Percentiles rank a stretch among this genome's conserved stretches.
These are phyloP conservation scores for Tricholaema leucomelas DNA, from an alignment of 2,113 vertebrate genomes.

Conservation along the genomic window DNA sequence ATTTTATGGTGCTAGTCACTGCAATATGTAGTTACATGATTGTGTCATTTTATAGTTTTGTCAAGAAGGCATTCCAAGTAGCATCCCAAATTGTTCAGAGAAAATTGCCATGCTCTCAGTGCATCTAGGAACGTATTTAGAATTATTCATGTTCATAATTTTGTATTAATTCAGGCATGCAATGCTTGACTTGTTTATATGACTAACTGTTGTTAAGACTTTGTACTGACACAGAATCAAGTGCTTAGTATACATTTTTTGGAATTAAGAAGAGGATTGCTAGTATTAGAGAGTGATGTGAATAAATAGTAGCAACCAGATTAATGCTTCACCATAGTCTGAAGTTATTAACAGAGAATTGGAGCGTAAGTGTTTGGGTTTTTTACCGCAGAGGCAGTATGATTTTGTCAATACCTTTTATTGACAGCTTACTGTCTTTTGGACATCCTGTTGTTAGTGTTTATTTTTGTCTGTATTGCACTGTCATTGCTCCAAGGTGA, in stretches of 20 bases:
- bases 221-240: not conserved
- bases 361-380: not conserved
- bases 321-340: not conserved
- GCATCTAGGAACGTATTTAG: not conserved
- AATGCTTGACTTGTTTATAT: not conserved
- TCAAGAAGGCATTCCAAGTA: not conserved
- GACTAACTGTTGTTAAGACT: not conserved
- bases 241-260: not conserved
- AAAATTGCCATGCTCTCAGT: not conserved
- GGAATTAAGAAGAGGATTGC: not conserved
- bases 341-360: not conserved
- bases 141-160: not conserved
- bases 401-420: not conserved
- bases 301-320: not conserved
- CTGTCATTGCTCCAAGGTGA: not conserved
- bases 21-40: not conserved
- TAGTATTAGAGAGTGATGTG: not conserved
- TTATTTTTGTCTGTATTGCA: not conserved
- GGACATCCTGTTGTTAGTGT: not conserved
- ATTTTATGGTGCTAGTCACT: not conserved
- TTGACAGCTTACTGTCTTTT: not conserved
- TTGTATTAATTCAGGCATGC: conserved; percentile 1
- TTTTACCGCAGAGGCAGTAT: not conserved
- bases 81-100: not conserved
- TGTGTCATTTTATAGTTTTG: not conserved